Conservation (phyloP, 2,888 invertebrate genomes). For the Standfussiana lucernea region DNA sequence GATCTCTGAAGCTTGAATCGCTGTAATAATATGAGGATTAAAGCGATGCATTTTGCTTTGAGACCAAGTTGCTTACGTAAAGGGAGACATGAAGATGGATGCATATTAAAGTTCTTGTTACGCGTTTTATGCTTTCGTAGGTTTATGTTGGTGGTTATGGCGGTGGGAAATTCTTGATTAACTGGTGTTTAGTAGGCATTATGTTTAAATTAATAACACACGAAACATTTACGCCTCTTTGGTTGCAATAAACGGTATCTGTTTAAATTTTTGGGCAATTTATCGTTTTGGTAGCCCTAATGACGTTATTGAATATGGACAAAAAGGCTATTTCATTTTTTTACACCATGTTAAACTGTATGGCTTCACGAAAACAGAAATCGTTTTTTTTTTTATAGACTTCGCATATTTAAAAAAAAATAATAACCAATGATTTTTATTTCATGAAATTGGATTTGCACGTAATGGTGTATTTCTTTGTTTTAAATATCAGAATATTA, state of each 20-base stretch:
- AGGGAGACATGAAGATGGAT: conserved; percentile 9
- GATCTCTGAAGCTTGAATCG: conserved; percentile 46
- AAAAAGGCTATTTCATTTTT: conserved; percentile 16
- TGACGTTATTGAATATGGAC: conserved; percentile 9
- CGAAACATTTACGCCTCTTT: background rate
- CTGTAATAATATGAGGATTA: conserved; percentile 48
- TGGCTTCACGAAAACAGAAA: background rate
- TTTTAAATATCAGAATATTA: too few species aligned
- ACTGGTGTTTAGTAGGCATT: background rate
- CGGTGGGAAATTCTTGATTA: conserved; percentile 9
- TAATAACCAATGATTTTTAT: too few species aligned
- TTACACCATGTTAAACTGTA: background rate
- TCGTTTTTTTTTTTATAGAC: background rate
- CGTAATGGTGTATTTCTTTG: background rate
- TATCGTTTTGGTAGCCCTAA: conserved; percentile 23
- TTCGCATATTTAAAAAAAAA: too few species aligned
- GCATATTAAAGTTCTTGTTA: conserved; percentile 41
- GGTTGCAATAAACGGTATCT: background rate
- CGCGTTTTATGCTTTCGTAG: conserved; percentile 21
- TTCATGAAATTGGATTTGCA: too few species aligned
- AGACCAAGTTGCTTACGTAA: background rate
- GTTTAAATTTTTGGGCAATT: background rate
- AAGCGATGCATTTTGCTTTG: conserved; percentile 44
- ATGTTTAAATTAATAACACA: background rate
- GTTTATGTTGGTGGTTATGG: conserved; percentile 30